These are phyloP conservation scores for Epirrita christyi DNA, from an alignment of 2,888 invertebrate species.

Conservation along the genomic window DNA sequence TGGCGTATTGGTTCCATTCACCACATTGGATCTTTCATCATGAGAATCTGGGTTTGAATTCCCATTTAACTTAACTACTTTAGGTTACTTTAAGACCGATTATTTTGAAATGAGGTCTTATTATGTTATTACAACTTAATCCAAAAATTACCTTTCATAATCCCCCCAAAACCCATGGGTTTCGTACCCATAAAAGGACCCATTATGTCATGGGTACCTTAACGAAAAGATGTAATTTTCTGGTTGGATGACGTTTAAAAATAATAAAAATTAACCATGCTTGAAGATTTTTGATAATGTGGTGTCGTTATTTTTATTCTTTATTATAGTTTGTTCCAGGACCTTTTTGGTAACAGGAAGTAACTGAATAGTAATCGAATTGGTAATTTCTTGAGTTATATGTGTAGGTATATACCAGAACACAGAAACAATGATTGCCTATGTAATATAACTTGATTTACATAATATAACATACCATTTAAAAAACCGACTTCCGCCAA, in stretches of 20 bases:
- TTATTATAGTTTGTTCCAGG: conserved; percentile 25
- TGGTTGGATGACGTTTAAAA: conserved; percentile 38
- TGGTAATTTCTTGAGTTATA: neutral
- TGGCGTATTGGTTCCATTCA: too few species aligned
- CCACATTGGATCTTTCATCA: too few species aligned
- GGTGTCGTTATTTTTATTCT: conserved; percentile 31
- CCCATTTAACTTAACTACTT: too few species aligned
- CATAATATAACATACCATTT: too few species aligned
- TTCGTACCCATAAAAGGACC: conserved; percentile 36
- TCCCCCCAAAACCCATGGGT: conserved; percentile 31
- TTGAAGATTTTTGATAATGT: conserved; percentile 43
- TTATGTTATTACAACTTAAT: conserved; percentile 21
- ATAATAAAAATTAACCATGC: conserved; percentile 45
- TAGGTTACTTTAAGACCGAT: too few species aligned
- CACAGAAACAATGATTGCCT: too few species aligned
- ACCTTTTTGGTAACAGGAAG: conserved; percentile 14
- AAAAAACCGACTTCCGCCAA: too few species aligned
- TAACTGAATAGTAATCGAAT: conserved; percentile 11
- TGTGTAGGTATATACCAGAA: too few species aligned
- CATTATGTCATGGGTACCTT: conserved; percentile 31
- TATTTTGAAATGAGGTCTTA: conserved; percentile 1
- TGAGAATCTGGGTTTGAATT: too few species aligned
- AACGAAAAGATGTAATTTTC: conserved; percentile 38
- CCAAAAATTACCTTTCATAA: conserved; percentile 21
- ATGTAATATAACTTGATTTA: too few species aligned